Conservation (phyloP, 2,888 invertebrate species). For the Sinopyrophorus schimmeli region DNA sequence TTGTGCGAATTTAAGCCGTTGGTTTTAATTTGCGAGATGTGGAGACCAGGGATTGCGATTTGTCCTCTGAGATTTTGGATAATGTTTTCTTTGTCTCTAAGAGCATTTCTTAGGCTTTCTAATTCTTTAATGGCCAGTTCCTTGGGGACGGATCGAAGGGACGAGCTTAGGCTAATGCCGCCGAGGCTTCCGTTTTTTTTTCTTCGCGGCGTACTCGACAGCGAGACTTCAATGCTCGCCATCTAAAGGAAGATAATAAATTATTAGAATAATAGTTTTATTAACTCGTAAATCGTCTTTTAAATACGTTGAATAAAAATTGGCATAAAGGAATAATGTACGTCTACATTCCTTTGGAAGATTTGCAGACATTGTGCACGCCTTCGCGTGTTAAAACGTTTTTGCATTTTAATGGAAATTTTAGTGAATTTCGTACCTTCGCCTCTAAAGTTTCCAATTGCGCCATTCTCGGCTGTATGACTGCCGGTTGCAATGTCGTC, state of each 20-base stretch:
- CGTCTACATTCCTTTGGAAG: constrained; percentile 3
- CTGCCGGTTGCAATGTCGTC: constrained; percentile 52
- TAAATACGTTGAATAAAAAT: no score
- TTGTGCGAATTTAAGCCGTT: constrained; percentile 42
- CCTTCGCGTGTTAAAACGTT: constrained; percentile 10
- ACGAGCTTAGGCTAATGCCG: constrained; percentile 46
- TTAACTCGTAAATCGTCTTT: no score
- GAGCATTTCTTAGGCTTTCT: constrained; percentile 70
- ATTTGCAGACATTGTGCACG: constrained; percentile 4
- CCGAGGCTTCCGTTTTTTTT: constrained; percentile 54
- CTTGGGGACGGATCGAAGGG: constrained; percentile 50
- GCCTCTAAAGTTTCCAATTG: constrained; percentile 78
- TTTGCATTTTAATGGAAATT: no score
- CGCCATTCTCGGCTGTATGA: constrained; percentile 62
- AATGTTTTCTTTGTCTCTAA: constrained; percentile 80
- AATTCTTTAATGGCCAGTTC: constrained; percentile 62
- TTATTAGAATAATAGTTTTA: no score
- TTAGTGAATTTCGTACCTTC: constrained; percentile 64
- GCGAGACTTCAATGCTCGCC: constrained; percentile 82
- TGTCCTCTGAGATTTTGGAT: constrained; percentile 78
- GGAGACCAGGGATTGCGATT: constrained; percentile 63
- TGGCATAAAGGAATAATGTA: not conserved
- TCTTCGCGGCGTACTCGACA: constrained; percentile 66
- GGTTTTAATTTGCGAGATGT: constrained; percentile 43
- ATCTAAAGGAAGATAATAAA: no score